Percentiles rank a stretch among this genome's conserved stretches.
Evolutionary conservation across 2,797 vertebrate genomes (phyloP).

Genomic region (Gallinago nigripennis): DNA sequence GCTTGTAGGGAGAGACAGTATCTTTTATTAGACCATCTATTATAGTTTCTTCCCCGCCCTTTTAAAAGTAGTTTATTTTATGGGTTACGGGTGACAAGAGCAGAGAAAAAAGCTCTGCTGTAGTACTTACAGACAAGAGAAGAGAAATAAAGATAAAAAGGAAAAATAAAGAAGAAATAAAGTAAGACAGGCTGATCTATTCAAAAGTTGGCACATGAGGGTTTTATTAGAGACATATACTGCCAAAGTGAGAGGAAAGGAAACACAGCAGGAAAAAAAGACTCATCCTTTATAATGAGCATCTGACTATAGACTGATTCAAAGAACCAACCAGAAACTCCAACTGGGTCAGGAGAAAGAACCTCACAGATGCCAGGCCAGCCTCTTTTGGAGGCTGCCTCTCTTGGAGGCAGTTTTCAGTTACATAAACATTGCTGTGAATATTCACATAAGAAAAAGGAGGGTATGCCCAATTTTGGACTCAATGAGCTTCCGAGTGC

Average conservation of each 20-base stretch:
- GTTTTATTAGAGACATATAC: not conserved
- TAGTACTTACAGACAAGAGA: not conserved
- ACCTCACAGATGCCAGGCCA: not conserved
- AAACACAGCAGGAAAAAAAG: not conserved
- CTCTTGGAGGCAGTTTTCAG: not conserved
- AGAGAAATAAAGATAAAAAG: conserved; percentile 13
- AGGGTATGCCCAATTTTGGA: not conserved
- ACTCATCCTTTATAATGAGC: not conserved
- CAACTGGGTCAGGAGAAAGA: not conserved
- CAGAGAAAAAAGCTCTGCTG: not conserved
- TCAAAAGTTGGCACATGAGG: not conserved
- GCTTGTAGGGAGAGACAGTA: not conserved
- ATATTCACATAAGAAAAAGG: not conserved
- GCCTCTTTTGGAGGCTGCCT: not conserved
- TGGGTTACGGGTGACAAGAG: conserved; percentile 32
- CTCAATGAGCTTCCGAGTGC: not conserved
- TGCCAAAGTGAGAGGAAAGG: not conserved
- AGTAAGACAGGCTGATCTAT: not conserved
- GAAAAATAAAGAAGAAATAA: conserved; percentile 26
- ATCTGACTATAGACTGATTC: not conserved
- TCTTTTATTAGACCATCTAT: conserved; percentile 55
- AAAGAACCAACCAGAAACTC: not conserved
- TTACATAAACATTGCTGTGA: not conserved
- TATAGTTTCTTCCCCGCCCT: conserved; percentile 3
- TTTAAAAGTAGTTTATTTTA: conserved; percentile 58